phyloP scores from a whole-genome alignment of 1,140 invertebrate species.

The Oreohelix idahoensis region DNA sequence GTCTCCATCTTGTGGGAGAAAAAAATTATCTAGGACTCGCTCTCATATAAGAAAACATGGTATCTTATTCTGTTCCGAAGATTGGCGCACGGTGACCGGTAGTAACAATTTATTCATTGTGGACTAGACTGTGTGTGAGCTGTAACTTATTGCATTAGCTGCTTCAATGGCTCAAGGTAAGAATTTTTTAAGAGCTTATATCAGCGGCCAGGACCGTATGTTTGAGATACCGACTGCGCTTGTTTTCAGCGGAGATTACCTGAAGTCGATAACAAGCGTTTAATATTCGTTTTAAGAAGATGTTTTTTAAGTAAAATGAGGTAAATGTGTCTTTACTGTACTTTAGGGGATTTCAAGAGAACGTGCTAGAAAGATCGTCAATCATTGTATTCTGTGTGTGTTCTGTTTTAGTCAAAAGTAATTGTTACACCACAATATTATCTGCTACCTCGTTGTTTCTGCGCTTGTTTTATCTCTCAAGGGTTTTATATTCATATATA shows the following conservation, averaged over 20 bases:
- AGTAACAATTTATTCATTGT: neutral
- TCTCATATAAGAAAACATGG: neutral
- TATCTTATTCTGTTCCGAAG: neutral
- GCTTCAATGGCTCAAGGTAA: neutral
- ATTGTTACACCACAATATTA: too few species aligned
- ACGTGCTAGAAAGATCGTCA: too few species aligned
- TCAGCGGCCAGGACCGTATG: neutral
- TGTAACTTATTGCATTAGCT: neutral
- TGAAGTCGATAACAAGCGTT: neutral
- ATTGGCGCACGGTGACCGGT: too few species aligned
- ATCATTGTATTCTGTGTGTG: too few species aligned
- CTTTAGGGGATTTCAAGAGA: too few species aligned
- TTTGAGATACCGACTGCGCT: neutral
- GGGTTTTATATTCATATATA: too few species aligned
- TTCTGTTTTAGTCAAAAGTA: too few species aligned
- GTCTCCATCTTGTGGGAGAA: neutral
- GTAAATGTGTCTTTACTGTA: too few species aligned
- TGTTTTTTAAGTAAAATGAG: too few species aligned
- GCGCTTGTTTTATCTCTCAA: too few species aligned
- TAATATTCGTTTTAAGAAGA: neutral
- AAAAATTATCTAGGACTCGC: neutral
- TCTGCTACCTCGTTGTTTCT: too few species aligned
- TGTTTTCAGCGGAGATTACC: neutral
- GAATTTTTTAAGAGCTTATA: neutral
- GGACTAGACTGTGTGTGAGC: neutral